Base-by-base conservation (phyloP, 2,113 vertebrate species). In the Pygoscelis antarcticus region DNA sequence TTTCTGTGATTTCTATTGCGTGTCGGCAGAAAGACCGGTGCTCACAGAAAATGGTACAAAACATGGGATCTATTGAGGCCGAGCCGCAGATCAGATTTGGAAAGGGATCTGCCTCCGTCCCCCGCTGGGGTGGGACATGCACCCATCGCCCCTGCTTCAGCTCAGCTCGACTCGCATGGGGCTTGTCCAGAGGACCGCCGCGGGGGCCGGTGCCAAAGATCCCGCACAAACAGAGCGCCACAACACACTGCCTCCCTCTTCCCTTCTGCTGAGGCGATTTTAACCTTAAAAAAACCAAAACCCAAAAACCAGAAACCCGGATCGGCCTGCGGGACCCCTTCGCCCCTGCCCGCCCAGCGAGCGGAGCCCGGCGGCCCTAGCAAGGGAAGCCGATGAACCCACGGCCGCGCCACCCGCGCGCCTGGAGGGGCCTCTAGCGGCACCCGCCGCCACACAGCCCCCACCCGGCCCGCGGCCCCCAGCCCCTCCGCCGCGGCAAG, bases 271-370 rank as follows among this genome's bases (percentile, higher is more conserved):
- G 40, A 36, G n/a, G 4, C 2, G 2, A 30, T 6, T 11, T 44
- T 1, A 10, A 34, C 4, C 27, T n/a, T 2, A 6, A 27, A n/a
- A 32, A 40, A 25, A 27, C 4, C 29, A 32, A 34, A 14, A 42
- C 42, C 42, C 42, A 42, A 42, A 42, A 42, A 42, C 42, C 42
- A 42, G 42, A 42, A 42, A 42, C 14, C 14, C 0, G 6, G 27
- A 16, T 19, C 4, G 12, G 40, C 1, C 6, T 0, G 60, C 13
- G 4, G 34, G 6, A 3, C 19, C 29, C 29, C 13, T 13, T 10
- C 40, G 18, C 12, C 25, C 4, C 52, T 2, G 7, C 38, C 36
- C 9, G 1, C 60, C 23, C 21, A 13, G 27, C 4, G 11, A 42
- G 26, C 1, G 9, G 64, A 55, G 62, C 25, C 15, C 4, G 4